A percentile compares a stretch with the other conserved stretches of the same genome.
Evolutionary conservation across 2,113 vertebrate species (phyloP).

Genomic region (Holacanthus passer): DNA sequence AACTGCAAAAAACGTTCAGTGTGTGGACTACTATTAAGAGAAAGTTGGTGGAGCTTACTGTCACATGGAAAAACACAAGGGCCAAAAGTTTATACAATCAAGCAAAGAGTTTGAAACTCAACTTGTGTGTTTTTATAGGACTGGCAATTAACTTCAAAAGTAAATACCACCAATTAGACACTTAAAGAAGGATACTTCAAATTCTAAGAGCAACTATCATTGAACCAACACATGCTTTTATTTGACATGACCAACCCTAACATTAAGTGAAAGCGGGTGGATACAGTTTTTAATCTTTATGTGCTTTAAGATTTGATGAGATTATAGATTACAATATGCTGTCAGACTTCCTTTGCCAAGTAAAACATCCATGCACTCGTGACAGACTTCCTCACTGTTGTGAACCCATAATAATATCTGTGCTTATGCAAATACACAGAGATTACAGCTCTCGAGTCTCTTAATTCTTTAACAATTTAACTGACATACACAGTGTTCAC

Average conservation of each 20-base stretch:
- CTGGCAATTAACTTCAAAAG: background rate
- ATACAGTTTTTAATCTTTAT: constrained; percentile 4
- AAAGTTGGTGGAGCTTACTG: background rate
- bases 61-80: background rate
- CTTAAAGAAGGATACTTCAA: background rate
- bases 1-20: background rate
- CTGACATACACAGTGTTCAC: background rate
- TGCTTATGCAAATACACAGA: background rate
- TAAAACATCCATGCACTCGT: constrained; percentile 6
- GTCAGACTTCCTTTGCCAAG: background rate
- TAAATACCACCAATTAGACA: constrained; percentile 3
- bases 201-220: background rate
- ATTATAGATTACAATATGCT: background rate
- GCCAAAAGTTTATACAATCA: background rate
- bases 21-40: background rate
- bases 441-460: background rate
- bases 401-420: background rate
- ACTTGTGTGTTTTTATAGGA: background rate
- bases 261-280: constrained; percentile 5
- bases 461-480: background rate
- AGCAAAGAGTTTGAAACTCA: background rate
- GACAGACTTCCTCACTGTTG: background rate
- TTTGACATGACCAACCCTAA: constrained; percentile 7
- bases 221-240: background rate
- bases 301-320: constrained; percentile 18